Evolutionary conservation across 2,888 invertebrate species (phyloP).

Genomic region (Tetranychus piercei): DNA sequence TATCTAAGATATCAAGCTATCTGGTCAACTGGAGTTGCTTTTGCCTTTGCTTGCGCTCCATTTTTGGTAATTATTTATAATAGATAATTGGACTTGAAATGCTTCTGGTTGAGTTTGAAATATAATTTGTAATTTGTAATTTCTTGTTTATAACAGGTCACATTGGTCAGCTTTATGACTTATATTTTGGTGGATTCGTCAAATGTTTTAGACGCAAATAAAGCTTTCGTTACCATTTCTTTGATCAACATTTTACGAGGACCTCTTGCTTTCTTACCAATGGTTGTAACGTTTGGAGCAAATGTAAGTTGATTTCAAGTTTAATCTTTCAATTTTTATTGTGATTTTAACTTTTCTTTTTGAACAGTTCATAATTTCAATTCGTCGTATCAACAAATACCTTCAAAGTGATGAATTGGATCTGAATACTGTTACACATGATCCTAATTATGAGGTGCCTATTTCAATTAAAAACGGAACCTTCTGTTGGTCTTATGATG

Average conservation of each 20-base stretch:
- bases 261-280: conserved; percentile 25
- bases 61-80: conserved; percentile 32
- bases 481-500: conserved; percentile 60
- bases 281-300: conserved; percentile 17
- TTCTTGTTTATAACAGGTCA: conserved; percentile 42
- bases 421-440: background rate
- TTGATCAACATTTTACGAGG: conserved; percentile 32
- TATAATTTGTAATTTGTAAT: conserved; percentile 41
- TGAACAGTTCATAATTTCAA: conserved; percentile 16
- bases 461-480: conserved; percentile 52
- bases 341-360: background rate
- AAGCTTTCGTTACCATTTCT: conserved; percentile 34
- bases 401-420: conserved; percentile 25
- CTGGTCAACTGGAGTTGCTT: conserved; percentile 66
- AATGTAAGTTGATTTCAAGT: conserved; percentile 9
- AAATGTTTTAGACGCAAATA: conserved; percentile 28
- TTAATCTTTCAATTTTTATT: conserved; percentile 5
- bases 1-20: conserved; percentile 71
- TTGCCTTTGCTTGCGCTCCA: conserved; percentile 84
- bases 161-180: conserved; percentile 18
- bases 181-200: conserved; percentile 15
- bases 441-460: background rate
- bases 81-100: conserved; percentile 14
- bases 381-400: conserved; percentile 50
- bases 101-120: conserved; percentile 26